These are phyloP conservation scores for Pseudoatta argentina DNA, from an alignment of 1,140 invertebrate genomes.

Conservation along the genomic window DNA sequence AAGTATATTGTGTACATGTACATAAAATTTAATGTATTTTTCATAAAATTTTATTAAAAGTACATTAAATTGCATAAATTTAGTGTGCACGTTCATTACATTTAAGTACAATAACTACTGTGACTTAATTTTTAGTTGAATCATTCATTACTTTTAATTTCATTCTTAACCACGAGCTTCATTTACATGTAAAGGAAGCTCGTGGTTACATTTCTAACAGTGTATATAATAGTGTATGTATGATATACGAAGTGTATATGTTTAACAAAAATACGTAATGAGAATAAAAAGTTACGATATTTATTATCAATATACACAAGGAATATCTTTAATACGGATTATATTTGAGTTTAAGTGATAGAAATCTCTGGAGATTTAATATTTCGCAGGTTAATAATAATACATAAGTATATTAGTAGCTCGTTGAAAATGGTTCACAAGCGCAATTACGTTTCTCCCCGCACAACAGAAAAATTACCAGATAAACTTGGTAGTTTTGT, in stretches of 20 bases:
- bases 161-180: too few species aligned
- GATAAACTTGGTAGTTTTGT: slow-evolving; percentile 32
- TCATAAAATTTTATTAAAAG: too few species aligned
- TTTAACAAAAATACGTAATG: not conserved
- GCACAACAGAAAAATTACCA: slow-evolving; percentile 4
- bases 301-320: too few species aligned
- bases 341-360: not conserved
- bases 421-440: slow-evolving; percentile 11
- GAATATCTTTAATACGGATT: not conserved
- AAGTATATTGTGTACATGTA: too few species aligned
- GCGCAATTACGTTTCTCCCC: slow-evolving; percentile 8
- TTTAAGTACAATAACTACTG: too few species aligned
- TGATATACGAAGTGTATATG: not conserved
- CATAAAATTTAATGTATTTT: too few species aligned
- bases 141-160: too few species aligned
- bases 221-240: not conserved
- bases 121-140: too few species aligned
- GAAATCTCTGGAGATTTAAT: not conserved
- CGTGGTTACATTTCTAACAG: too few species aligned
- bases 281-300: not conserved
- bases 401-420: not conserved
- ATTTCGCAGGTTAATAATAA: not conserved
- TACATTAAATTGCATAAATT: too few species aligned
- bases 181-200: too few species aligned
- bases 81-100: too few species aligned